These are phyloP conservation scores for Stegostoma tigrinum DNA, from an alignment of 2,113 vertebrate genomes.

Conservation along the genomic window DNA sequence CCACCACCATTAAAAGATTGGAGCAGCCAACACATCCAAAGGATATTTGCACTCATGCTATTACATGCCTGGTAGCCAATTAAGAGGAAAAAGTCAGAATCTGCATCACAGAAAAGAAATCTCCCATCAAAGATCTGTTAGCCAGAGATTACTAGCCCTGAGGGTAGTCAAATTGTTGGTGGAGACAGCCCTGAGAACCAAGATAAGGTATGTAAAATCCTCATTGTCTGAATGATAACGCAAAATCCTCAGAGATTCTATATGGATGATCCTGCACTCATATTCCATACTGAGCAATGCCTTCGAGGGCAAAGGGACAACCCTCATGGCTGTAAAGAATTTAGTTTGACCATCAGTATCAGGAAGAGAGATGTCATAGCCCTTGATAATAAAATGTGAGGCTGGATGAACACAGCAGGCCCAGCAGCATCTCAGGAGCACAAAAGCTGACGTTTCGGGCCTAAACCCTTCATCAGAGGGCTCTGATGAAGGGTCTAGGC, in stretches of 20 bases:
- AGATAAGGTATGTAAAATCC: no score
- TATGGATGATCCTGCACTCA: neutral
- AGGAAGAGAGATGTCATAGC: neutral
- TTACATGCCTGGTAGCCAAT: neutral
- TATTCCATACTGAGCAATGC: neutral
- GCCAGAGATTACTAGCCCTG: no score
- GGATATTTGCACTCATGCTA: neutral
- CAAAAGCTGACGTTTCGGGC: no score
- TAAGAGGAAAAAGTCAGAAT: neutral
- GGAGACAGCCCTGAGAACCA: no score
- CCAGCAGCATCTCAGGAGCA: no score
- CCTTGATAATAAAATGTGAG: neutral
- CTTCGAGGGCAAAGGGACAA: neutral
- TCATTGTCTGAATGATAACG: no score
- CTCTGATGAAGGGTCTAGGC: no score
- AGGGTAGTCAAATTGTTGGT: neutral
- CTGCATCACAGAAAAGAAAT: no score
- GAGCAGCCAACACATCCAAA: no score
- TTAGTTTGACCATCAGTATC: neutral
- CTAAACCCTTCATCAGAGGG: no score
- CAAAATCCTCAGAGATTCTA: neutral
- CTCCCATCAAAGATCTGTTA: neutral
- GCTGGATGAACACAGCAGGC: no score
- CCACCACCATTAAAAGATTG: neutral
- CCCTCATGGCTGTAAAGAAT: neutral